Evolutionary conservation across 2,113 vertebrate genomes (phyloP).

Genomic region (Gulo gulo): DNA sequence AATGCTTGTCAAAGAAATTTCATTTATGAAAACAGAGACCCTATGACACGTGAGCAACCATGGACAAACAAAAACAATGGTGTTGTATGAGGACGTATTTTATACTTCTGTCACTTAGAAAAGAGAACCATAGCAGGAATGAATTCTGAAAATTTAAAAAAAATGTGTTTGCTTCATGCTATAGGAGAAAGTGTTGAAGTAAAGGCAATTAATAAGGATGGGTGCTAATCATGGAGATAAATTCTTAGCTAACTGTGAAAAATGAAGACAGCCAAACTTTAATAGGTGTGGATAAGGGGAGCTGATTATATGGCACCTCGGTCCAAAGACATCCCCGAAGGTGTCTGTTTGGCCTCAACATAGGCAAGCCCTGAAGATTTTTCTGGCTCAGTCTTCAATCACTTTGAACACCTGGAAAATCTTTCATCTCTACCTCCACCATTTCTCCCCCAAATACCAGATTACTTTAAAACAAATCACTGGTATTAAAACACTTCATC

Average conservation of each 20-base stretch:
- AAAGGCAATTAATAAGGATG: not conserved
- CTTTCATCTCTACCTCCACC: not conserved
- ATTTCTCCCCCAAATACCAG: not conserved
- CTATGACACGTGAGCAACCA: not conserved
- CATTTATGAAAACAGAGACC: not conserved
- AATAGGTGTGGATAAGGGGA: not conserved
- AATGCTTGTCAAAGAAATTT: not conserved
- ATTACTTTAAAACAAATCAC: constrained; percentile 1
- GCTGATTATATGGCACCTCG: not conserved
- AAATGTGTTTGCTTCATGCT: not conserved
- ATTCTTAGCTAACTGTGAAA: not conserved
- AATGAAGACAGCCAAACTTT: not conserved
- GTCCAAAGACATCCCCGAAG: not conserved
- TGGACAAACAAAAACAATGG: not conserved
- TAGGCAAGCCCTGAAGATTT: not conserved
- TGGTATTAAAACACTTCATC: not conserved
- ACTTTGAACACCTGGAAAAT: not conserved
- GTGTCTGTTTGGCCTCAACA: not conserved
- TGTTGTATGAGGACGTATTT: not conserved
- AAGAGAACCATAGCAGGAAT: not conserved
- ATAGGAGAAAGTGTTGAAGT: not conserved
- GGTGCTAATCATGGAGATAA: not conserved
- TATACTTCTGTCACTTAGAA: not conserved
- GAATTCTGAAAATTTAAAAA: not conserved
- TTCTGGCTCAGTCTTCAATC: not conserved